These are phyloP conservation scores for Serripes groenlandicus DNA, from an alignment of 2,888 invertebrate species.

Conservation along the genomic window DNA sequence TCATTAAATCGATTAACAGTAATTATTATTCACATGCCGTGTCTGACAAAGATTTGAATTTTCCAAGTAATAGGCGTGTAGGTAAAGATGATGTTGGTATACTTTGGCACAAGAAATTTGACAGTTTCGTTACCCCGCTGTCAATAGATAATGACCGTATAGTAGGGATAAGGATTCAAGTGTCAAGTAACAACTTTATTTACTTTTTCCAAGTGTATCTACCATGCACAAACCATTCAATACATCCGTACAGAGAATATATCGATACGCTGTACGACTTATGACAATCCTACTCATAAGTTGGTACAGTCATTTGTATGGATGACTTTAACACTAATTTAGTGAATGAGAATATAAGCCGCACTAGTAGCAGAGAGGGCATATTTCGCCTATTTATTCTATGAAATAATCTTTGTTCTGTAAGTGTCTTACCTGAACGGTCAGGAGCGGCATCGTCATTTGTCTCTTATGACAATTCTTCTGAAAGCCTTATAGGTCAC, in stretches of 20 bases:
- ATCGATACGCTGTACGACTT: neutral
- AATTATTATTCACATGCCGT: neutral
- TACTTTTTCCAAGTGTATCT: constrained; percentile 2
- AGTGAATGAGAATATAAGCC: neutral
- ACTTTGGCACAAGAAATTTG: neutral
- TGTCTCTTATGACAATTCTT: neutral
- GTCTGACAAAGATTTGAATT: neutral
- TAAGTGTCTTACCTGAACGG: neutral
- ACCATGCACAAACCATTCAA: constrained; percentile 2
- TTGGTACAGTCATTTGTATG: constrained; percentile 1
- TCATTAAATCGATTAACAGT: neutral
- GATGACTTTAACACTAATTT: neutral
- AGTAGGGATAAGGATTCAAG: neutral
- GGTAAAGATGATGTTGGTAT: neutral
- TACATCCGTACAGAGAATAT: neutral
- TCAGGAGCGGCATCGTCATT: neutral
- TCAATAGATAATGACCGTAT: constrained; percentile 8
- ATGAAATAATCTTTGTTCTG: neutral
- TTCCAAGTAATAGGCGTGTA: constrained; percentile 1
- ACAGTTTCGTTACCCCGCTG: neutral
- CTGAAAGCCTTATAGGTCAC: constrained; percentile 1
- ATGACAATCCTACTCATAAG: neutral
- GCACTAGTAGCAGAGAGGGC: too few species aligned
- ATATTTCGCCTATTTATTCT: neutral
- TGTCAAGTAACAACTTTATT: neutral